These are phyloP conservation scores for Promerops cafer DNA, from an alignment of 2,113 vertebrate genomes.

Conservation along the genomic window DNA sequence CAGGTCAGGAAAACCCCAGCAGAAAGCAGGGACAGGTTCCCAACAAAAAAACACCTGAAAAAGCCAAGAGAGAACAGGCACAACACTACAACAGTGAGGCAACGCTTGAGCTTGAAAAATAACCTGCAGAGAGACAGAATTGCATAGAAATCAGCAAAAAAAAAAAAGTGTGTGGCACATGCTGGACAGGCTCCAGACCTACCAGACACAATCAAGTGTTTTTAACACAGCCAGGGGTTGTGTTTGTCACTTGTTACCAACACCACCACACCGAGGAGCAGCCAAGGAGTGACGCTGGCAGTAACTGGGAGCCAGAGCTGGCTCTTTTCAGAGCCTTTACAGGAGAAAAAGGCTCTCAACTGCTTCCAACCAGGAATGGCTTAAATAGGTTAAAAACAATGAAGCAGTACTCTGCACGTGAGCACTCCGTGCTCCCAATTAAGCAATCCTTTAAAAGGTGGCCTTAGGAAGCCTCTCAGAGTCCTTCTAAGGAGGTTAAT, in stretches of 20 bases:
- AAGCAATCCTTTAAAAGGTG: background rate
- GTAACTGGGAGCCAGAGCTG: background rate
- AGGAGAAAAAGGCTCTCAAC: background rate
- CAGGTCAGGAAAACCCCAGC: background rate
- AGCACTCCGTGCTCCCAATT: background rate
- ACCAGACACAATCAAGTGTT: background rate
- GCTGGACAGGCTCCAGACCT: background rate
- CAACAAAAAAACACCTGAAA: background rate
- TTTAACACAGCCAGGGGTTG: background rate
- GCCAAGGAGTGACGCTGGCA: background rate
- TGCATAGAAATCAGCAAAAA: background rate
- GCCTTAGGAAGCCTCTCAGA: background rate
- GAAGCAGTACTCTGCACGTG: background rate
- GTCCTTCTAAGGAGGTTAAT: background rate
- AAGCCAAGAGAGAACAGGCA: background rate
- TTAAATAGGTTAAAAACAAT: slow-evolving; percentile 31
- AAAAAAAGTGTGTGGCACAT: background rate
- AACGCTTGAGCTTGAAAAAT: background rate
- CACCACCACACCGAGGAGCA: background rate
- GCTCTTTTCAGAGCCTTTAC: background rate
- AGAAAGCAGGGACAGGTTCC: background rate
- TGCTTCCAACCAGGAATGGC: background rate
- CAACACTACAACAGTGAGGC: background rate
- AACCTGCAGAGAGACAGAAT: background rate
- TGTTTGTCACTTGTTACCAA: background rate